These are phyloP conservation scores for Eublepharis macularius DNA, from an alignment of 2,113 vertebrate genomes.

Conservation along the genomic window DNA sequence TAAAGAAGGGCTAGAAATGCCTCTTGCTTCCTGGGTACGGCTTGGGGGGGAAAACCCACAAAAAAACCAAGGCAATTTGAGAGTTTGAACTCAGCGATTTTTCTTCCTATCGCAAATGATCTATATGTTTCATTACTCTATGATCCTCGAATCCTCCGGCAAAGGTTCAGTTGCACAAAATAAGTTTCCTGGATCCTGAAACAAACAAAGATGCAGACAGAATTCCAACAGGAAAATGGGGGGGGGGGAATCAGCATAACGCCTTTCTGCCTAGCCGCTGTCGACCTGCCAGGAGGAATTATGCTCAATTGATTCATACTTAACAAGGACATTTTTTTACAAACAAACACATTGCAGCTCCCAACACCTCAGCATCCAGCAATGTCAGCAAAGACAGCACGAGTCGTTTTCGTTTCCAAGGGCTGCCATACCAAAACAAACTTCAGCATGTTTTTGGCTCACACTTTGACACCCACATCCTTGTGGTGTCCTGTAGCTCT, in stretches of 20 bases:
- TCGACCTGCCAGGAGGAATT: slow-evolving; percentile 12
- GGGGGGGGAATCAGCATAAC: slow-evolving; percentile 49
- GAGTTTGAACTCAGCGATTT: slow-evolving; percentile 69
- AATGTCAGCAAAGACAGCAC: slow-evolving; percentile 6
- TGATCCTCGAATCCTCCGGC: slow-evolving; percentile 75
- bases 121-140: slow-evolving; percentile 80
- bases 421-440: neutral
- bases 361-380: slow-evolving; percentile 15
- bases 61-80: slow-evolving; percentile 64
- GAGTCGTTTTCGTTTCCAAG: slow-evolving; percentile 9
- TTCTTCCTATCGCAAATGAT: slow-evolving; percentile 79
- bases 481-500: neutral
- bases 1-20: slow-evolving; percentile 58
- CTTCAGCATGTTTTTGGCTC: neutral
- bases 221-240: slow-evolving; percentile 39
- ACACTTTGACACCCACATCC: neutral
- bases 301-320: slow-evolving; percentile 32
- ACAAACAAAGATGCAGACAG: slow-evolving; percentile 52
- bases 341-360: neutral
- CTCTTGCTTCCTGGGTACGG: slow-evolving; percentile 47
- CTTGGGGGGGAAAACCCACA: neutral
- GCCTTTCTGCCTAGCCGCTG: slow-evolving; percentile 29
- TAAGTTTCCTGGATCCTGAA: slow-evolving; percentile 61
- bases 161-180: slow-evolving; percentile 57
- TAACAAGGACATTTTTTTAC: neutral